Percentiles rank a stretch among this genome's conserved stretches.
These are phyloP conservation scores for Scalopus aquaticus DNA, from an alignment of 2,113 vertebrate genomes.

Conservation along the genomic window DNA sequence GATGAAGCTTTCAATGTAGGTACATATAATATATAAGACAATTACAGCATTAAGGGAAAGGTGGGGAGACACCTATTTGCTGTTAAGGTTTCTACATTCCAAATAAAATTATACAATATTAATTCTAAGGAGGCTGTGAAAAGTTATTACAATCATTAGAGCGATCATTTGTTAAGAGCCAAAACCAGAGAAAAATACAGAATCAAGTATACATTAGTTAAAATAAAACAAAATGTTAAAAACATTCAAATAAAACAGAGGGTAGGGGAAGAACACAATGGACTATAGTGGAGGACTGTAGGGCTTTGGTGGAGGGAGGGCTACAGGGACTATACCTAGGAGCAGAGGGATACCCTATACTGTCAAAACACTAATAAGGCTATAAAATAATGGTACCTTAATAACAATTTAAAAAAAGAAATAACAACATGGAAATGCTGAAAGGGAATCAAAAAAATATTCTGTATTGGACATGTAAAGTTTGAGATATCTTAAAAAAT, in stretches of 20 bases:
- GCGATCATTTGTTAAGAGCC: not conserved
- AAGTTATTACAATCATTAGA: not conserved
- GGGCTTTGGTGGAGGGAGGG: too few relatives aligned
- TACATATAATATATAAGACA: not conserved
- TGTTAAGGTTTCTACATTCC: not conserved
- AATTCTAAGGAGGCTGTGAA: not conserved
- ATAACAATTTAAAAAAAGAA: too few relatives aligned
- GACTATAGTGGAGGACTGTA: too few relatives aligned
- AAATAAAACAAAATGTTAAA: not conserved
- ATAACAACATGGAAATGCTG: too few relatives aligned
- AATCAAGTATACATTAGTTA: not conserved
- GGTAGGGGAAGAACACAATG: too few relatives aligned
- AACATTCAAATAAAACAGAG: not conserved
- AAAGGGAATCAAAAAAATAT: too few relatives aligned
- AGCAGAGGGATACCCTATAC: too few relatives aligned
- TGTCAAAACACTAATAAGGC: too few relatives aligned
- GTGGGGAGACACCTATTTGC: not conserved
- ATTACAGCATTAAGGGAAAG: not conserved
- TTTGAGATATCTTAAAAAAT: too few relatives aligned
- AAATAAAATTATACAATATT: not conserved
- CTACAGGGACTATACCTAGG: too few relatives aligned
- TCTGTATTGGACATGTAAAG: too few relatives aligned
- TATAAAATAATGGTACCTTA: too few relatives aligned
- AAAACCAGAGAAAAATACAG: not conserved
- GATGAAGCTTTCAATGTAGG: not conserved